Evolutionary conservation across 2,113 vertebrate genomes (phyloP).

Genomic region (Anoura caudifer): DNA sequence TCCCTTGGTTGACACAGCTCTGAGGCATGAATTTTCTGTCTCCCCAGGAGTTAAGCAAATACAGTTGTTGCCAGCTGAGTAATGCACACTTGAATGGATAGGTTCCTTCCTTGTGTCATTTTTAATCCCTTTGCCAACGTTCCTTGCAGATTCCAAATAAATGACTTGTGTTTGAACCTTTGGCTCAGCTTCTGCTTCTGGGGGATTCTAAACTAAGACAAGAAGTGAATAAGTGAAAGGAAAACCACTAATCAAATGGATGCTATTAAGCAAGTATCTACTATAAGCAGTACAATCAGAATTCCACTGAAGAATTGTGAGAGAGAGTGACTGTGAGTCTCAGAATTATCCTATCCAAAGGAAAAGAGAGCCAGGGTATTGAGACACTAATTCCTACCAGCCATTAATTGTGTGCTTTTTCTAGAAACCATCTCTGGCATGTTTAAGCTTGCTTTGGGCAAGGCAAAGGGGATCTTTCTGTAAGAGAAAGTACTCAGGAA

Average conservation of each 20-base stretch:
- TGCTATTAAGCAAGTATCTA: background rate
- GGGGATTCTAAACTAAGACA: background rate
- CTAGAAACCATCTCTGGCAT: background rate
- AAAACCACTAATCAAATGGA: background rate
- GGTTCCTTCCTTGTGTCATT: background rate
- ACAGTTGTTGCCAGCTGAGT: background rate
- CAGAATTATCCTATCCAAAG: background rate
- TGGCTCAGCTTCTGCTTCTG: background rate
- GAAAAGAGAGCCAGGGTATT: background rate
- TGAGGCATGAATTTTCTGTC: background rate
- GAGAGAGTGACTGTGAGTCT: background rate
- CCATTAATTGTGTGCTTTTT: background rate
- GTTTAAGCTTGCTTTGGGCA: background rate
- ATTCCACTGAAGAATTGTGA: background rate
- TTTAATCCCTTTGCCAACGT: background rate
- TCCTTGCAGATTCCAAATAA: background rate
- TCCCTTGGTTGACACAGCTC: background rate
- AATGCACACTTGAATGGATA: background rate
- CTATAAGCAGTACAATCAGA: background rate
- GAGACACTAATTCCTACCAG: background rate
- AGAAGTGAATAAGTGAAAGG: background rate
- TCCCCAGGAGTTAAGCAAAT: background rate
- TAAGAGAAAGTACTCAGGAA: background rate
- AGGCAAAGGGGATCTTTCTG: background rate
- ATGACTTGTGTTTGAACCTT: background rate